These are phyloP conservation scores for Fragum fragum DNA, from an alignment of 2,888 invertebrate genomes.

Conservation along the genomic window DNA sequence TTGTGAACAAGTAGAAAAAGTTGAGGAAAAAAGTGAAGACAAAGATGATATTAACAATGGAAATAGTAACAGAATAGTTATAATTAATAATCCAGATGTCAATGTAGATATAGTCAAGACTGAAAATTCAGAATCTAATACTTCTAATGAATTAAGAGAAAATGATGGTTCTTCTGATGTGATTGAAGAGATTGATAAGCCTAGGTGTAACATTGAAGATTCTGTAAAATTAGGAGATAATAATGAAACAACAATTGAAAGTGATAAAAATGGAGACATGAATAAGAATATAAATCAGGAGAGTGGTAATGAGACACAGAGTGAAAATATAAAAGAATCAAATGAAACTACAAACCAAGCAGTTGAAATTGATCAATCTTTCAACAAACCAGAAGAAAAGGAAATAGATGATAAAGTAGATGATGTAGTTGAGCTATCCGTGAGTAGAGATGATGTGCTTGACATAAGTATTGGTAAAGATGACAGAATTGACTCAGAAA, in stretches of 20 bases:
- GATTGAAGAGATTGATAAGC: too few relatives aligned
- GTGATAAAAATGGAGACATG: too few relatives aligned
- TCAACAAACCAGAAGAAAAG: neutral
- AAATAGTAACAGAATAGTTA: too few relatives aligned
- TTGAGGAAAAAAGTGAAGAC: neutral
- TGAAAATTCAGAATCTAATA: neutral
- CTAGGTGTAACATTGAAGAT: too few relatives aligned
- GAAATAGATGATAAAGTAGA: neutral
- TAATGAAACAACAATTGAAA: too few relatives aligned
- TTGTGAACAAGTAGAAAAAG: conserved; percentile 12
- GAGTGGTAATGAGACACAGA: too few relatives aligned
- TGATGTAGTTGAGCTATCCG: neutral
- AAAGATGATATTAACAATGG: neutral
- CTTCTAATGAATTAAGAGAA: too few relatives aligned
- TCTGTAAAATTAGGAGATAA: too few relatives aligned
- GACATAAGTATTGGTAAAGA: neutral
- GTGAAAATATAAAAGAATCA: too few relatives aligned
- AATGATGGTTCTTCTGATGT: too few relatives aligned
- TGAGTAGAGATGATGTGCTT: neutral
- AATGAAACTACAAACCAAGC: neutral
- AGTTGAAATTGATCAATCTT: neutral
- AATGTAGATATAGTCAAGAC: neutral
- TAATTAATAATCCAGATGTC: too few relatives aligned
- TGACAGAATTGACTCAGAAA: neutral
- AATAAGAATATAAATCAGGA: too few relatives aligned